These are phyloP conservation scores for Aldrovandia affinis DNA, from an alignment of 2,797 vertebrate species.

Conservation along the genomic window DNA sequence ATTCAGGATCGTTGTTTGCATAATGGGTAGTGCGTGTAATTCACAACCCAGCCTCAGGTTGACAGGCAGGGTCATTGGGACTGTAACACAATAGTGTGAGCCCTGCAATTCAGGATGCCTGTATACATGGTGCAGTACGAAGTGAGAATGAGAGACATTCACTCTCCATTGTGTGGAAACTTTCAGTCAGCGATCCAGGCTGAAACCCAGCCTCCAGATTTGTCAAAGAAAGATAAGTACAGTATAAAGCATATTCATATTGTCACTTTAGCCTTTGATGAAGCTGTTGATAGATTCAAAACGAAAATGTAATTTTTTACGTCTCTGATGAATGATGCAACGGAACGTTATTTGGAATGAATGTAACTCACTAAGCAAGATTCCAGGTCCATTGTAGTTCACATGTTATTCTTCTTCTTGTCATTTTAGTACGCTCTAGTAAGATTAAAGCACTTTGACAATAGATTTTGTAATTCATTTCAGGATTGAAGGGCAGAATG, in stretches of 20 bases:
- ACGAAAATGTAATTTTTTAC: conserved; percentile 57
- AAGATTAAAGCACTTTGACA: conserved; percentile 78
- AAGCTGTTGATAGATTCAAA: conserved; percentile 58
- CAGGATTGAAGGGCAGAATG: conserved; percentile 36
- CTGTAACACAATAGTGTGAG: not conserved
- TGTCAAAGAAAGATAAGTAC: conserved; percentile 48
- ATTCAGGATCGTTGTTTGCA: not conserved
- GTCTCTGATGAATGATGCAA: conserved; percentile 63
- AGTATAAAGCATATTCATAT: conserved; percentile 44
- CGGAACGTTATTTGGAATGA: conserved; percentile 72
- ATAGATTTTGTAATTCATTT: conserved; percentile 74
- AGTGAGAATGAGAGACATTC: conserved; percentile 78
- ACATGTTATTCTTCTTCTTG: conserved; percentile 75
- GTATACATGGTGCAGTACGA: conserved; percentile 46
- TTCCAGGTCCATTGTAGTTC: conserved; percentile 74
- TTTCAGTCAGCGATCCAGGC: conserved; percentile 41
- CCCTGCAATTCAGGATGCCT: not conserved
- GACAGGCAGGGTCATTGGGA: not conserved
- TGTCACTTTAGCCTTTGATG: conserved; percentile 50
- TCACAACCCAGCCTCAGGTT: not conserved
- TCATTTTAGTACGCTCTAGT: conserved; percentile 74
- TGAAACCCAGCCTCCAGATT: conserved; percentile 36
- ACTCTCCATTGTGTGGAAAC: conserved; percentile 55
- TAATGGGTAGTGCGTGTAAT: not conserved
- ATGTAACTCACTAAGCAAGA: conserved; percentile 73